Evolutionary conservation across 2,888 invertebrate species (phyloP).

Genomic region (Microchrysa polita): DNA sequence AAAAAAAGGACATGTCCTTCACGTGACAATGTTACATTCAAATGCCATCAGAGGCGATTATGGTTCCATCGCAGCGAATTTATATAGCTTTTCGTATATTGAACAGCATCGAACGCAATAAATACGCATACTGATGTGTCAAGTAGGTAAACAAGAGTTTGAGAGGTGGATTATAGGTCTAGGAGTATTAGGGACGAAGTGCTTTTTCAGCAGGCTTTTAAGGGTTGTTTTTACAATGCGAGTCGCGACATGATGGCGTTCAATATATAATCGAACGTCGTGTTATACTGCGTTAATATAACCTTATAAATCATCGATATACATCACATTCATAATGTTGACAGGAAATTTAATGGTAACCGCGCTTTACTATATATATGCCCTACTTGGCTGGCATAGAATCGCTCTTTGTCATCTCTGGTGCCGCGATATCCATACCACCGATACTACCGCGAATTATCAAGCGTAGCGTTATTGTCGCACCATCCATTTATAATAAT

Average conservation of each 20-base stretch:
- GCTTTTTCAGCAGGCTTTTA: too few relatives aligned
- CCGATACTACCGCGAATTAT: background rate
- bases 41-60: background rate
- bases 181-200: too few relatives aligned
- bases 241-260: too few relatives aligned
- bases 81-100: too few relatives aligned
- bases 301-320: conserved; percentile 33
- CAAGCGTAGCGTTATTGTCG: too few relatives aligned
- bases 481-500: background rate
- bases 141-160: too few relatives aligned
- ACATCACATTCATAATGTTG: conserved; percentile 31
- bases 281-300: conserved; percentile 25
- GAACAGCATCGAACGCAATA: background rate
- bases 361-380: background rate
- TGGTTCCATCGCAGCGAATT: too few relatives aligned
- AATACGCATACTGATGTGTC: too few relatives aligned
- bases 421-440: too few relatives aligned
- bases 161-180: too few relatives aligned
- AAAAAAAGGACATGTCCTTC: conserved; percentile 10
- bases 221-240: too few relatives aligned
- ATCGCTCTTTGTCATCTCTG: background rate
- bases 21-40: conserved; percentile 26
- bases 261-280: too few relatives aligned
- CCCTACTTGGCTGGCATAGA: background rate
- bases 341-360: conserved; percentile 30